A percentile compares a stretch with the other conserved stretches of the same genome.
These are phyloP conservation scores for Sceloporus undulatus DNA, from an alignment of 2,113 vertebrate genomes.

Conservation along the genomic window DNA sequence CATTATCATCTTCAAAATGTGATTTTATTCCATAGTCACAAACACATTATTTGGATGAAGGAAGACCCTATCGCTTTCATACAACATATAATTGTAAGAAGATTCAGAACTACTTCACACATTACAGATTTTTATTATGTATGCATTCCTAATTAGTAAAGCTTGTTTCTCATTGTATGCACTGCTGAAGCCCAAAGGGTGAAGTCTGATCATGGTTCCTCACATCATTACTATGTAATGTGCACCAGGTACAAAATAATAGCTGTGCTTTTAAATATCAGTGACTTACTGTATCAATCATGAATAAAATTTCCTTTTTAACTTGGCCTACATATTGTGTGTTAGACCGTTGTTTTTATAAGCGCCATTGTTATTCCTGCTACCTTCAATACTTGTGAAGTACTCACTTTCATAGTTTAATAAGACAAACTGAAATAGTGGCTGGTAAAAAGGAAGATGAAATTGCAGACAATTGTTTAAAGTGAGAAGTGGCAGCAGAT, in stretches of 20 bases:
- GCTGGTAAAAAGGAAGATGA: slow-evolving; percentile 19
- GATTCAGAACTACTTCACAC: neutral
- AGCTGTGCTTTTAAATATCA: neutral
- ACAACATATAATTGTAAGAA: slow-evolving; percentile 16
- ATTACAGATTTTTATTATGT: neutral
- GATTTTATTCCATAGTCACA: slow-evolving; percentile 23
- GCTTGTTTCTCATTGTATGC: neutral
- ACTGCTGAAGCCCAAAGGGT: neutral
- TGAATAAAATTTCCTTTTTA: slow-evolving; percentile 58
- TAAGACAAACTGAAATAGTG: slow-evolving; percentile 39
- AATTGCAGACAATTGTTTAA: neutral
- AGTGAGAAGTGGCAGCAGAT: slow-evolving; percentile 28
- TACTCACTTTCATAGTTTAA: neutral
- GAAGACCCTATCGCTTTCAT: neutral
- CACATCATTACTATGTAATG: slow-evolving; percentile 6
- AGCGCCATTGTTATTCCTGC: slow-evolving; percentile 46
- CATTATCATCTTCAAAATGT: slow-evolving; percentile 38
- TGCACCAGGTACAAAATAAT: neutral
- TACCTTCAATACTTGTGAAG: slow-evolving; percentile 56
- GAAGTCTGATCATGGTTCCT: too few species aligned
- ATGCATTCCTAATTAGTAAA: neutral
- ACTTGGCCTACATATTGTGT: slow-evolving; percentile 49
- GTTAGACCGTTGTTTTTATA: slow-evolving; percentile 51
- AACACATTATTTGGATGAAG: neutral
- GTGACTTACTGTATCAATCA: slow-evolving; percentile 3